Base-by-base conservation (phyloP, 1,140 invertebrate genomes). In the Aphis gossypii region DNA sequence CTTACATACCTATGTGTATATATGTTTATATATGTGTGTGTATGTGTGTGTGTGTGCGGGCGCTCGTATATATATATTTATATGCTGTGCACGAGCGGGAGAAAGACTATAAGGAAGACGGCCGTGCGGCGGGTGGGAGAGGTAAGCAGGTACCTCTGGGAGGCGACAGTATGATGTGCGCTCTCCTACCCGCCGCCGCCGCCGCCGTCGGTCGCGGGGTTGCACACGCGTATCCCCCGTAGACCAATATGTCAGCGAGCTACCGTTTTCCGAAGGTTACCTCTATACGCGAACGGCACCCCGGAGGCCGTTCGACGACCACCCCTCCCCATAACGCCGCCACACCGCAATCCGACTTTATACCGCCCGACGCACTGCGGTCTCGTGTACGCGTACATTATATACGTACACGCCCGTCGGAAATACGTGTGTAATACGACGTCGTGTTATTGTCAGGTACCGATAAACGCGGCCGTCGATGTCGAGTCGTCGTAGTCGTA, bases 231-330 rank as follows among this genome's bases (percentile, higher is more conserved):
- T 93, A 93, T 93, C 82, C 92, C 76, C 92, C 82, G 92, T 56
- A 93, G 92, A 93, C 92, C 86, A 93, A 93, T 93, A 93, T 93
- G 92, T 93, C 92, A 93, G 92, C 92, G 92, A 82, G 92, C 68
- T 93, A 93, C 76, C 68, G 92, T 93, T 93, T 93, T 93, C 92
- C 92, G 92, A 93, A 93, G 92, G 92, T 93, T 93, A 93, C 92
- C 92, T 92, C 90, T 56, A 44, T 44, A 44, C 92, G 35, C 68
- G 92, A 93, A 93, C 92, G 92, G 92, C 92, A 93, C 92, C 92
- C 92, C 92, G 92, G 92, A 93, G 92, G 92, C 82, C 92, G 82
- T 93, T 93, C 92, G 92, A 84, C 92, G 92, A 60, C 60, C 60
- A n/a, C 60, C 30, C 60, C 21, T 14, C 20, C 25, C 46, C n/a